A percentile compares a stretch with the other conserved stretches of the same genome.
These are phyloP conservation scores for Caenorhabditis briggsae DNA, from an alignment of 1,140 invertebrate genomes.

Conservation along the genomic window DNA sequence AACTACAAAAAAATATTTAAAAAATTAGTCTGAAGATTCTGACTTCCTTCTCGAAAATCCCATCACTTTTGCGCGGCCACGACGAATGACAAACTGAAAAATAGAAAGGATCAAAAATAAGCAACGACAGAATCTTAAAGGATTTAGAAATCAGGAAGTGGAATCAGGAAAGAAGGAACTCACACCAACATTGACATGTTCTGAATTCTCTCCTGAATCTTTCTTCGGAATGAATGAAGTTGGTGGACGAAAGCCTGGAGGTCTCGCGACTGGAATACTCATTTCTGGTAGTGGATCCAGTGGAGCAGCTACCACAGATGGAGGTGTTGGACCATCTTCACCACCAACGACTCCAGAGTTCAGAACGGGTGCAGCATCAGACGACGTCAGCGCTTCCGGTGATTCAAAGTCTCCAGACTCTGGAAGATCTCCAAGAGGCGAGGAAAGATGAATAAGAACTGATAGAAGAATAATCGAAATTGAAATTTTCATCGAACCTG, in stretches of 20 bases:
- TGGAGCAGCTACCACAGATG: constrained; percentile 28
- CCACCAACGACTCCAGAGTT: constrained; percentile 3
- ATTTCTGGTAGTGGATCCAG: constrained; percentile 36
- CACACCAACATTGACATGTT: constrained; percentile 9
- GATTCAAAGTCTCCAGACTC: not conserved
- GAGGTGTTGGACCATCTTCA: constrained; percentile 25
- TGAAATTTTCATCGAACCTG: not conserved
- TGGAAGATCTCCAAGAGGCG: constrained; percentile 19
- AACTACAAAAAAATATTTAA: not conserved
- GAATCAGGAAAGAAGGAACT: not conserved
- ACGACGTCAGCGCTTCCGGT: not conserved
- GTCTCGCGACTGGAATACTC: constrained; percentile 37
- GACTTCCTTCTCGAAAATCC: constrained; percentile 44
- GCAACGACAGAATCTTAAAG: not conserved
- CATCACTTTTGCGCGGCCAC: constrained; percentile 46
- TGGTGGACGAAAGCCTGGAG: constrained; percentile 32
- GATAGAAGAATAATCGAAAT: not conserved
- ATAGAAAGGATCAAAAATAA: not conserved
- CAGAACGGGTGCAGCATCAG: not conserved
- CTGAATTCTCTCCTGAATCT: not conserved
- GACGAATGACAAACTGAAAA: constrained; percentile 46
- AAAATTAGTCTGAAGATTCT: constrained; percentile 39
- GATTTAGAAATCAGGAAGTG: constrained; percentile 4
- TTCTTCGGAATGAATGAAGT: not conserved
- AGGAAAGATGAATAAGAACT: not conserved